Conservation (phyloP, 2,113 vertebrate species). For the Phycodurus eques region DNA sequence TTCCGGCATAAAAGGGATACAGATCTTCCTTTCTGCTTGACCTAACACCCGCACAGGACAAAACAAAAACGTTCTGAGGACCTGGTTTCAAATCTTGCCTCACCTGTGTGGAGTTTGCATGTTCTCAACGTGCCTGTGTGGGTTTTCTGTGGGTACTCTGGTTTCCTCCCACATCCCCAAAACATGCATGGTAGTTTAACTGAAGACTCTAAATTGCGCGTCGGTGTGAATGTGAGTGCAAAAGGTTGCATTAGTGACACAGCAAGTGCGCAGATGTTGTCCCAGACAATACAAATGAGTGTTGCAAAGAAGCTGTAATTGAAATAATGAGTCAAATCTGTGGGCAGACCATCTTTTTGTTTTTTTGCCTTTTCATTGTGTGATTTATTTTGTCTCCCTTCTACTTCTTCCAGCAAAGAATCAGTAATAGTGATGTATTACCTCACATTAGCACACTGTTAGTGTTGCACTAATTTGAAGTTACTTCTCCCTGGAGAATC, state of each 20-base stretch:
- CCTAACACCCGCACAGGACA: no score
- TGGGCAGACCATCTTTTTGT: slow-evolving; percentile 66
- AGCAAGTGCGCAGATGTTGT: slow-evolving; percentile 49
- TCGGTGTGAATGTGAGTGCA: slow-evolving; percentile 35
- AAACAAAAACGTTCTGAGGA: no score
- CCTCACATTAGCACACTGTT: slow-evolving; percentile 60
- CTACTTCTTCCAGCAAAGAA: slow-evolving; percentile 61
- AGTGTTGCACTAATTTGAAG: slow-evolving; percentile 55
- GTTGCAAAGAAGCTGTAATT: slow-evolving; percentile 62
- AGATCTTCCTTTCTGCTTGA: no score
- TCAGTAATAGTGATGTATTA: slow-evolving; percentile 80
- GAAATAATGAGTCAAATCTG: slow-evolving; percentile 71
- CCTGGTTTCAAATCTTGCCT: no score
- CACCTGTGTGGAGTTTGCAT: no score
- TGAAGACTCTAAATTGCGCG: no score
- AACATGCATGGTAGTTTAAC: no score
- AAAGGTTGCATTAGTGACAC: slow-evolving; percentile 39
- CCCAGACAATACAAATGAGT: slow-evolving; percentile 60
- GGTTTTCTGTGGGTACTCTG: no score
- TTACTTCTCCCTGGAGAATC: slow-evolving; percentile 58
- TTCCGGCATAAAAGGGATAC: no score
- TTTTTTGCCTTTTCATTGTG: slow-evolving; percentile 65
- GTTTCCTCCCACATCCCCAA: background rate
- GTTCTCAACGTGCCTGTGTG: no score
- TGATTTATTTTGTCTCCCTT: slow-evolving; percentile 70